A percentile compares a stretch with the other conserved stretches of the same genome.
These are phyloP conservation scores for Indicator indicator DNA, from an alignment of 2,113 vertebrate species.

Conservation along the genomic window DNA sequence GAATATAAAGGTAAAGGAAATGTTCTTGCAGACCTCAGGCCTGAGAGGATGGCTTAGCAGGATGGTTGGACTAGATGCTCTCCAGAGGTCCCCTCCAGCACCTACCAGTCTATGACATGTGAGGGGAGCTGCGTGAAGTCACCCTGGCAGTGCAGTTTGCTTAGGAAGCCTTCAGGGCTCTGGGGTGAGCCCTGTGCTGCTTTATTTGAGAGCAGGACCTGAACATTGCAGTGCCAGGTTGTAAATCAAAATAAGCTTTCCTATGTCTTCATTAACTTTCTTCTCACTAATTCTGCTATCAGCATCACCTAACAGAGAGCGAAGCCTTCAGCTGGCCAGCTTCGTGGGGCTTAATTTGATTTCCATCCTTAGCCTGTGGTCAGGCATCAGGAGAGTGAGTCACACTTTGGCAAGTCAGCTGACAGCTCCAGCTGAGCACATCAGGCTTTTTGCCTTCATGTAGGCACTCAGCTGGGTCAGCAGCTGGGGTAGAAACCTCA, in stretches of 20 bases:
- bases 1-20: not conserved
- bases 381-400: not conserved
- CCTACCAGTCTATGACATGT: not conserved
- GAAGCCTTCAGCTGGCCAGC: not conserved
- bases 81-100: not conserved
- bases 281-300: not conserved
- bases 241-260: not conserved
- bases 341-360: not conserved
- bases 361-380: not conserved
- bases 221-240: not conserved
- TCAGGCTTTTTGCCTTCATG: not conserved
- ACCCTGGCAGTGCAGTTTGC: not conserved
- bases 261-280: not conserved
- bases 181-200: not conserved
- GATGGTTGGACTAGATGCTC: no score
- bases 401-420: not conserved
- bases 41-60: not conserved
- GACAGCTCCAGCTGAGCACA: not conserved
- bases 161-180: not conserved
- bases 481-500: not conserved
- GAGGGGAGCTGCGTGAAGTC: not conserved
- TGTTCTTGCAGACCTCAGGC: not conserved
- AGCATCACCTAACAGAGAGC: not conserved
- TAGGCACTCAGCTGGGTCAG: constrained; percentile 13
- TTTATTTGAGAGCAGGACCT: not conserved